phyloP scores from a whole-genome alignment of 1,140 invertebrate genomes.

The Drosophila pseudoobscura region DNA sequence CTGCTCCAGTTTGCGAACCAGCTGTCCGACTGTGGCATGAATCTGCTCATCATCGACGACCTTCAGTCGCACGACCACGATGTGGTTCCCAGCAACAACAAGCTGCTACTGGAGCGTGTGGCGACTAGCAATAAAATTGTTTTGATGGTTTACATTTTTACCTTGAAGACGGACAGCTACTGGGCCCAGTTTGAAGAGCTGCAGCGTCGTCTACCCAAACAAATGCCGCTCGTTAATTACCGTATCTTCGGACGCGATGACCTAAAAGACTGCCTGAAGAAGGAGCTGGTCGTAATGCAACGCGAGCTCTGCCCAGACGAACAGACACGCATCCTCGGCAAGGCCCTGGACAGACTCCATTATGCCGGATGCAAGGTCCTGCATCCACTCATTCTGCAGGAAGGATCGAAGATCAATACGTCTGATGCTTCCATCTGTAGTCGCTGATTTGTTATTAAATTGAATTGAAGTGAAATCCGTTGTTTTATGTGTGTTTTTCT shows the following conservation, averaged over 20 bases:
- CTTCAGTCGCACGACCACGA: constrained; percentile 40
- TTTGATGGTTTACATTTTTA: constrained; percentile 67
- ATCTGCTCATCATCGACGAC: constrained; percentile 62
- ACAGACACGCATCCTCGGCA: no score
- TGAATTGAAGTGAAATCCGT: no score
- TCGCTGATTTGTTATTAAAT: no score
- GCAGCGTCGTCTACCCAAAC: constrained; percentile 28
- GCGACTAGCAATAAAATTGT: constrained; percentile 52
- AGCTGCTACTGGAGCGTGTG: constrained; percentile 45
- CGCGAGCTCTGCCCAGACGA: no score
- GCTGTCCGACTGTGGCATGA: constrained; percentile 57
- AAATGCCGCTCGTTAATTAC: not conserved
- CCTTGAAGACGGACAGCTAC: constrained; percentile 44
- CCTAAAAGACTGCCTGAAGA: not conserved
- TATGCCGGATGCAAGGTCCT: no score
- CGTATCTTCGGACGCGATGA: not conserved
- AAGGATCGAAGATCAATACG: no score
- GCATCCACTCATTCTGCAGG: no score
- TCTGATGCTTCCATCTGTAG: no score
- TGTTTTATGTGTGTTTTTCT: no score
- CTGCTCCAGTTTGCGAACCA: not conserved
- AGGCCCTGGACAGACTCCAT: no score
- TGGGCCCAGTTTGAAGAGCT: constrained; percentile 60
- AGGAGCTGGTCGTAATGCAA: no score
- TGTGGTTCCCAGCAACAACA: constrained; percentile 48